Conservation (phyloP, 2,888 invertebrate genomes). For the Sesia apiformis region DNA sequence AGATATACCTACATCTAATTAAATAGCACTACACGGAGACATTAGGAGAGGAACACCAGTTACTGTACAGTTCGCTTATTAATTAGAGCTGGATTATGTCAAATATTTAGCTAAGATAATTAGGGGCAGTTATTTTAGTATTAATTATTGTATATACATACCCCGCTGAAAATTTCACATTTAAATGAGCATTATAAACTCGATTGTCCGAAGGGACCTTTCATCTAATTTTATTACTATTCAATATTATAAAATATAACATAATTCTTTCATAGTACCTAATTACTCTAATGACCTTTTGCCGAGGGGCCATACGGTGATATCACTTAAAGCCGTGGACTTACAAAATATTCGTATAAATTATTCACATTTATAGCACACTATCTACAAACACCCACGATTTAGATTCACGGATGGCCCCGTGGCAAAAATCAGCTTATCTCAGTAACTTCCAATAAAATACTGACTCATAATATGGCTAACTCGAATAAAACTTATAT, state of each 20-base stretch:
- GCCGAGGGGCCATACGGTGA: constrained; percentile 63
- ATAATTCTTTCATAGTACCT: constrained; percentile 30
- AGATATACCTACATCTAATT: constrained; percentile 35
- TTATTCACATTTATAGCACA: constrained; percentile 74
- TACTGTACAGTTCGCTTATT: constrained; percentile 63
- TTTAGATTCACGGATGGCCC: constrained; percentile 56
- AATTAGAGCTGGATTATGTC: constrained; percentile 40
- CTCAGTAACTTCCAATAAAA: constrained; percentile 61
- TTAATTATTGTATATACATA: constrained; percentile 55
- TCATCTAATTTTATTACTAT: constrained; percentile 42
- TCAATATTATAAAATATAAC: constrained; percentile 60
- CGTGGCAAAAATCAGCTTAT: constrained; percentile 56
- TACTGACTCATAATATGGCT: constrained; percentile 74
- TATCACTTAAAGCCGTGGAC: constrained; percentile 72
- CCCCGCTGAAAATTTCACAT: constrained; percentile 43
- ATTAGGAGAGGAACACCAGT: constrained; percentile 70
- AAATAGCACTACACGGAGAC: constrained; percentile 65
- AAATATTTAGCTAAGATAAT: constrained; percentile 50
- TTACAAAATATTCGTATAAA: constrained; percentile 74
- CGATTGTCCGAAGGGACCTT: constrained; percentile 52
- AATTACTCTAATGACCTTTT: constrained; percentile 39
- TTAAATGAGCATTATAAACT: constrained; percentile 63
- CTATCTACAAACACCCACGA: constrained; percentile 69
- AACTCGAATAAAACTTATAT: constrained; percentile 67
- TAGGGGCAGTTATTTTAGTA: constrained; percentile 41